These are phyloP conservation scores for Isoperla grammatica DNA, from an alignment of 2,888 invertebrate species.

Conservation along the genomic window DNA sequence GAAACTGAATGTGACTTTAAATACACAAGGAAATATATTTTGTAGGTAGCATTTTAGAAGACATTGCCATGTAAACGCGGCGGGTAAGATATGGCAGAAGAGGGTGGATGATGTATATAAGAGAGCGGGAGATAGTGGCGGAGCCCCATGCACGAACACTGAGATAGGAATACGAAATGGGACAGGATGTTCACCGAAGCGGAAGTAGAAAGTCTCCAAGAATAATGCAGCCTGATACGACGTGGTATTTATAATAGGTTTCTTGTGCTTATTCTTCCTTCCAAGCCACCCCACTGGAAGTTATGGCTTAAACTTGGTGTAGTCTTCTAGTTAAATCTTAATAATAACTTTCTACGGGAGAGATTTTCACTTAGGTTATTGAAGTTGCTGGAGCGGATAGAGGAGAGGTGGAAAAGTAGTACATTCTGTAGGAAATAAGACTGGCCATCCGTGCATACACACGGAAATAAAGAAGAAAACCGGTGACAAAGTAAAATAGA, in stretches of 20 bases:
- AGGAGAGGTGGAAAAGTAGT: too few relatives aligned
- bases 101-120: background rate
- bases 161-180: background rate
- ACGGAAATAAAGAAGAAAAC: too few relatives aligned
- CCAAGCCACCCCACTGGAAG: background rate
- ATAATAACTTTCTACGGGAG: background rate
- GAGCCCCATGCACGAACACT: too few relatives aligned
- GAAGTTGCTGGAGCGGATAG: too few relatives aligned
- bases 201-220: background rate
- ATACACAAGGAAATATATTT: background rate
- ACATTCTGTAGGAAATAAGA: too few relatives aligned
- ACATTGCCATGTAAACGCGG: background rate
- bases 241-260: too few relatives aligned
- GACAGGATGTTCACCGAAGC: background rate
- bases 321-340: background rate
- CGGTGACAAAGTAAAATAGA: too few relatives aligned
- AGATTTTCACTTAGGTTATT: too few relatives aligned
- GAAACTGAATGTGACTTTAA: background rate
- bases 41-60: background rate
- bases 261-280: too few relatives aligned
- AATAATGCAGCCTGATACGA: background rate
- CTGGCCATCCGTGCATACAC: too few relatives aligned
- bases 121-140: too few relatives aligned
- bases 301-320: background rate
- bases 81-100: background rate